Evolutionary conservation across 2,113 vertebrate species (phyloP).

Genomic region (human): GRCh38 chr4:38547001-38547500

Average conservation of each 20-base stretch:
- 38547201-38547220: background rate
- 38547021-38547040: background rate
- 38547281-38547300: background rate
- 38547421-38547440: background rate
- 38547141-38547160: background rate
- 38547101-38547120: background rate
- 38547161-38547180: background rate
- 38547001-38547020: background rate
- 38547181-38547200: background rate
- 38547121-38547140: background rate
- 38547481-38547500: background rate
- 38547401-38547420: background rate
- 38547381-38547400: background rate
- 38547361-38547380: no score
- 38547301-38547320: background rate
- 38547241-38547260: background rate
- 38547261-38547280: background rate
- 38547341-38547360: background rate
- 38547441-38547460: background rate
- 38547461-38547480: background rate
- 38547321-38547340: background rate
- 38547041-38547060: background rate
- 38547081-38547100: background rate
- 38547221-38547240: no score
- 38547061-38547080: slow-evolving; percentile 3